Evolutionary conservation across 2,113 vertebrate species (phyloP), one percentile per base, ranked within the genome.

Genomic region (Elachura formosa): DNA sequence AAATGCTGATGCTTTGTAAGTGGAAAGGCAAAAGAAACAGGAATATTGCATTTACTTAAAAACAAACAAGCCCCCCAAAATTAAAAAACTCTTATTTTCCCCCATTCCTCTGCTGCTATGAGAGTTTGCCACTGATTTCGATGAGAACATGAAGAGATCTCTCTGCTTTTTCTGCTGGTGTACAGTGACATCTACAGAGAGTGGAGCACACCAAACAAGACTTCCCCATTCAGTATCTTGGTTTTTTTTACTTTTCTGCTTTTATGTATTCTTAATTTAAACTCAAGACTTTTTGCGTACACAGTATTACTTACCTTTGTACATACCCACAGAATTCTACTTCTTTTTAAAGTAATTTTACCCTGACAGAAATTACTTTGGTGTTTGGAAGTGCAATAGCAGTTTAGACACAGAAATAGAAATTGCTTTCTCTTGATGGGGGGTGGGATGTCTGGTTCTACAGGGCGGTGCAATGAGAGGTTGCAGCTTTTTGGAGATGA

Each of bases 181-280:
- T 25, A 74, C 59, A 97, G 94, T 96, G 95, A 96, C 97, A 94
- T 92, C 96, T 97, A 87, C 89, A 94, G 96, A 94, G 54, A 84
- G 58, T 36, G 28, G n/a, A 81, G 55, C 28, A n/a, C 31, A 84
- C 67, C 29, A 76, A 54, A 21, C n/a, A 56, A 56, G 24, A 38
- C 51, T 90, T 91, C 46, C 38, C 41, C 43, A 28, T 33, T 52
- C 31, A 33, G 12, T 33, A 25, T 15, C 3, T 25, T 54, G 11
- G 33, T 75, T 58, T 52, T 54, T 78, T 48, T 34, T 3, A 11
- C 12, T 1, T 0, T 23, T 93, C 46, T 77, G 43, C 26, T 81
- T 69, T 48, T 51, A 38, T 31, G 6, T 48, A 23, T 52, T 21
- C 14, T 71, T 81, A 31, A 20, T 68, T 82, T 72, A 71, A 71